Base-by-base conservation (phyloP, 2,113 vertebrate genomes). In the Heteronetta atricapilla region DNA sequence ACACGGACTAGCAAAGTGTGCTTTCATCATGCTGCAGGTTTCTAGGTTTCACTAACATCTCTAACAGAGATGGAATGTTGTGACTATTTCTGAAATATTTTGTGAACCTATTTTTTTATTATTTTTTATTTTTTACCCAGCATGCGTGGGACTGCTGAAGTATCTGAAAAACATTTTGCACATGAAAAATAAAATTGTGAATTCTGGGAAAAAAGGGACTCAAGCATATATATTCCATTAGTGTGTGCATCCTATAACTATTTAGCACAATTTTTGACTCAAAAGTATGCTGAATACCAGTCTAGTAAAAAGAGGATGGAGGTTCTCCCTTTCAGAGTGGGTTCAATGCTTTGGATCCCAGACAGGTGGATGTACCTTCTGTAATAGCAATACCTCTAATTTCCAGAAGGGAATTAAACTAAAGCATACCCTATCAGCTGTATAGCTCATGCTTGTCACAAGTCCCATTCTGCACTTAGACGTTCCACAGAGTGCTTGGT, bases 71-170 rank as follows among this genome's bases (percentile, higher is more conserved):
- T 78, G 84, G 83, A 94, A 75, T 78, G 66, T 67, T 72, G 77
- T 64, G 83, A 93, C 93, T 95, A 90, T 67, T 90, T 91, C 82
- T 91, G 82, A 94, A 95, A 93, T 93, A 60, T 93, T 93, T 90
- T 63, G 73, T 13, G 20, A 74, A 78, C 34, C 56, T 68, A 42
- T 83, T 95, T 92, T 42, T 21, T 48, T 42, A 6, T 42, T 42
- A 6, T 42, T 42, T 7, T 42, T 42, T 16, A 16, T 42, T 5
- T 93, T 93, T 94, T 88, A 90, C 72, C 88, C 60, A 64, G 33
- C 23, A 34, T 38, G 64, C 68, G 80, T 90, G 81, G 48, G 66
- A 64, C 6, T 34, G 73, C 66, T 92, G 64, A 90, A 78, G 86
- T 94, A 81, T 91, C 76, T 17, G 4, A 38, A 94, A 95, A 90